These are phyloP conservation scores for Cyrtodaria siliqua DNA, from an alignment of 2,888 invertebrate genomes.

Conservation along the genomic window DNA sequence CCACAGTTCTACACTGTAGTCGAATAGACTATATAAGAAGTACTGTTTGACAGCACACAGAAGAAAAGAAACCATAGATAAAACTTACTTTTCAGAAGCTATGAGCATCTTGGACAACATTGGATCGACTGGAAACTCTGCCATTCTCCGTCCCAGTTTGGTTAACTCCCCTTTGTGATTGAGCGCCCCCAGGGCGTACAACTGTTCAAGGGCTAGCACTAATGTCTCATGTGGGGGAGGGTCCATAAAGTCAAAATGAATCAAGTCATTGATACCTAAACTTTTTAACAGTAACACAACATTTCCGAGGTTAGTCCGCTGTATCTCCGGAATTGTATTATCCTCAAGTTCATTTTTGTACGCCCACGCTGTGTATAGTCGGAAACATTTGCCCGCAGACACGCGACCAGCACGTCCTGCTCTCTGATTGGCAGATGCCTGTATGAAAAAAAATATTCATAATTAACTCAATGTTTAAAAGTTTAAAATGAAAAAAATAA, in stretches of 20 bases:
- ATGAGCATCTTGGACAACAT: conserved; percentile 99
- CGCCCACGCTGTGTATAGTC: conserved; percentile 99
- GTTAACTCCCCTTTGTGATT: conserved; percentile 99
- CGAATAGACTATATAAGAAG: too few species aligned
- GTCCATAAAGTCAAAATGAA: conserved; percentile 99
- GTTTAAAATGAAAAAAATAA: background rate
- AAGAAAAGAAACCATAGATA: too few species aligned
- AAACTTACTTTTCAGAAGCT: conserved; percentile 95
- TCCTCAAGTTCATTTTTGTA: conserved; percentile 99
- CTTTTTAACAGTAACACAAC: conserved; percentile 98
- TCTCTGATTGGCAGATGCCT: conserved; percentile 96
- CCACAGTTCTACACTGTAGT: too few species aligned
- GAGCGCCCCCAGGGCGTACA: conserved; percentile 98
- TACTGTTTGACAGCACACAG: too few species aligned
- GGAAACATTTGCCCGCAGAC: conserved; percentile 97
- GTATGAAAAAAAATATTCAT: conserved; percentile 5
- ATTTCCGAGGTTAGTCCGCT: conserved; percentile 98
- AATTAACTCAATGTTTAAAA: background rate
- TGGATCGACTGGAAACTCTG: conserved; percentile 99
- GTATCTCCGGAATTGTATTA: conserved; percentile 99
- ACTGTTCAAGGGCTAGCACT: conserved; percentile 96
- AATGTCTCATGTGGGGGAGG: conserved; percentile 91
- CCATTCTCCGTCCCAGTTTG: conserved; percentile 98
- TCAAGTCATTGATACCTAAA: conserved; percentile 98
- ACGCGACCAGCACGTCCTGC: conserved; percentile 98